phyloP scores from a whole-genome alignment of 2,888 invertebrate genomes.

The Smittia aterrima region DNA sequence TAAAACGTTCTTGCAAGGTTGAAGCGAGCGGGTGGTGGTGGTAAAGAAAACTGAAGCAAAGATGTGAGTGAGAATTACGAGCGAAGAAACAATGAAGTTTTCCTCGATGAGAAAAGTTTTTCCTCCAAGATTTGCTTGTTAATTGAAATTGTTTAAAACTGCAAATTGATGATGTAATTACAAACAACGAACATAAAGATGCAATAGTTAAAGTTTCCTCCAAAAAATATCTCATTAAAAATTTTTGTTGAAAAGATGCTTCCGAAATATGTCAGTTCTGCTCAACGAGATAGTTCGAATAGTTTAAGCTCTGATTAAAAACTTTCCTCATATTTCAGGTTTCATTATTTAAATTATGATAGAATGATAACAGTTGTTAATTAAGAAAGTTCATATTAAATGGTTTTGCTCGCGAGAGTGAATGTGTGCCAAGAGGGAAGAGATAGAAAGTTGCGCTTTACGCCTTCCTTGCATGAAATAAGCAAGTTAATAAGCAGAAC shows the following conservation, averaged over 20 bases:
- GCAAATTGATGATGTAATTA: neutral
- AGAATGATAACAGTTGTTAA: conserved; percentile 39
- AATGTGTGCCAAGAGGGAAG: too few species aligned
- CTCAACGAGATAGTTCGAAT: too few species aligned
- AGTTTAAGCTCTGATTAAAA: conserved; percentile 31
- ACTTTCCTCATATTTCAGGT: neutral
- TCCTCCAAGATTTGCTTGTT: neutral
- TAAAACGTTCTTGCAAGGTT: neutral
- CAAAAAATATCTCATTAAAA: too few species aligned
- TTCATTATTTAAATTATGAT: conserved; percentile 39
- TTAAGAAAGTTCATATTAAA: conserved; percentile 41
- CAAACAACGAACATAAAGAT: neutral
- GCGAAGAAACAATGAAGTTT: neutral
- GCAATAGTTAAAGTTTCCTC: neutral
- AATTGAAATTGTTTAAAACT: neutral
- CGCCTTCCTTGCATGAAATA: neutral
- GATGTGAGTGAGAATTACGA: neutral
- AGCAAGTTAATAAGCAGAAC: conserved; percentile 30
- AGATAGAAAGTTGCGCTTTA: neutral
- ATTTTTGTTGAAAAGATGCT: too few species aligned
- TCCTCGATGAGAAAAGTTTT: neutral
- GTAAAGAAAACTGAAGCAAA: neutral
- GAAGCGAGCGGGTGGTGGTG: neutral
- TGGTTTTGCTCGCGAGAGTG: neutral
- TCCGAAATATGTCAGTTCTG: too few species aligned